Conservation (phyloP, 2,888 invertebrate genomes). For the Erebia ligea region DNA sequence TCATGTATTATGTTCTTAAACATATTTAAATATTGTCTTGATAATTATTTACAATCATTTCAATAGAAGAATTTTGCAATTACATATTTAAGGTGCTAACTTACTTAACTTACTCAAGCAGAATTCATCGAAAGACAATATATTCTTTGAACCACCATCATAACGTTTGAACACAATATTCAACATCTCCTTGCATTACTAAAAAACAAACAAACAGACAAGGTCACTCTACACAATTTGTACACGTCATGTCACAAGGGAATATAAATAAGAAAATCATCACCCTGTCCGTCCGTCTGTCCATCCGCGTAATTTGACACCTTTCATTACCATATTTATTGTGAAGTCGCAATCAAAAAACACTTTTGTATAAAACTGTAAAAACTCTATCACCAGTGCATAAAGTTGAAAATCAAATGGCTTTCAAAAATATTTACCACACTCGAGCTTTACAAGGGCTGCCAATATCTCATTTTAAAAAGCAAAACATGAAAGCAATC, state of each 20-base stretch:
- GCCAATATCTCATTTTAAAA: neutral
- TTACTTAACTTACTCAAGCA: too few species aligned
- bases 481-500: constrained; percentile 5
- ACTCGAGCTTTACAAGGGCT: neutral
- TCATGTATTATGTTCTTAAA: too few species aligned
- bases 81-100: too few species aligned
- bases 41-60: too few species aligned
- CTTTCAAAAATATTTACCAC: constrained; percentile 8
- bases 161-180: constrained; percentile 11
- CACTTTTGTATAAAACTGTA: constrained; percentile 42
- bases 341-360: constrained; percentile 49
- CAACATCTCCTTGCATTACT: constrained; percentile 18
- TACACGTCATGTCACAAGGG: constrained; percentile 57
- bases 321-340: constrained; percentile 82
- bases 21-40: too few species aligned
- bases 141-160: neutral
- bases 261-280: constrained; percentile 75
- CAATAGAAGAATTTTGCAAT: too few species aligned
- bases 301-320: constrained; percentile 77
- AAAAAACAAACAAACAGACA: constrained; percentile 51
- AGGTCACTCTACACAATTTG: constrained; percentile 68
- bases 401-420: constrained; percentile 19
- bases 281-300: constrained; percentile 62
- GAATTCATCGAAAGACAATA: neutral
- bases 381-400: neutral